Percentiles rank a stretch among this genome's conserved stretches.
phyloP scores from a whole-genome alignment of 2,888 invertebrate species.

The Mellilla xanthometata region DNA sequence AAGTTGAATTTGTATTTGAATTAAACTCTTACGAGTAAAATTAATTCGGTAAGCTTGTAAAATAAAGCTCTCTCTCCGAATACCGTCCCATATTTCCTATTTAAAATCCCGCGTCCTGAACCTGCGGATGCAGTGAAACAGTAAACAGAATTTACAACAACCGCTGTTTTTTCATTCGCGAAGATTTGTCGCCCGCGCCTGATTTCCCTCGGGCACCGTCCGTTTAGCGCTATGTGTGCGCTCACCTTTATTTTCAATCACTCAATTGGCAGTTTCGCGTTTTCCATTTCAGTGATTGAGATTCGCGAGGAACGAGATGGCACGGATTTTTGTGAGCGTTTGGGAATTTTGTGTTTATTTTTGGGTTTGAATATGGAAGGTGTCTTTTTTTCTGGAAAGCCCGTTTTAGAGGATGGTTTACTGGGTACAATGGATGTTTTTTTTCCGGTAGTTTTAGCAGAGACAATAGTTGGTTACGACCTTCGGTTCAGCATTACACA shows the following conservation, averaged over 20 bases:
- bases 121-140: slow-evolving; percentile 39
- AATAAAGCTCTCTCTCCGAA: not conserved
- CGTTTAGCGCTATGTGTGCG: slow-evolving; percentile 52
- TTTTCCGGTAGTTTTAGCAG: too few species aligned
- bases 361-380: not conserved
- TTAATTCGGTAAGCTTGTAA: too few species aligned
- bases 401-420: too few species aligned
- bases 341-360: not conserved
- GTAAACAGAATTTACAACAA: slow-evolving; percentile 61
- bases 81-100: slow-evolving; percentile 12
- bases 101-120: slow-evolving; percentile 29
- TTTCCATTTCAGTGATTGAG: slow-evolving; percentile 22
- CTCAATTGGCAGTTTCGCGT: slow-evolving; percentile 31
- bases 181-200: slow-evolving; percentile 60
- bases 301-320: not conserved
- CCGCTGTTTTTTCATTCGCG: slow-evolving; percentile 53
- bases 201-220: slow-evolving; percentile 62
- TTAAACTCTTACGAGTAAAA: too few species aligned
- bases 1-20: too few species aligned
- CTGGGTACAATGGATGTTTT: too few species aligned
- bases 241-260: slow-evolving; percentile 57
- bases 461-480: too few species aligned
- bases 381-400: not conserved
- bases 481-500: too few species aligned
- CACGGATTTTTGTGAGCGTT: not conserved